Percentiles rank a stretch among this genome's conserved stretches.
Conservation (phyloP, 2,888 invertebrate species). For the Acleris sparsana region DNA sequence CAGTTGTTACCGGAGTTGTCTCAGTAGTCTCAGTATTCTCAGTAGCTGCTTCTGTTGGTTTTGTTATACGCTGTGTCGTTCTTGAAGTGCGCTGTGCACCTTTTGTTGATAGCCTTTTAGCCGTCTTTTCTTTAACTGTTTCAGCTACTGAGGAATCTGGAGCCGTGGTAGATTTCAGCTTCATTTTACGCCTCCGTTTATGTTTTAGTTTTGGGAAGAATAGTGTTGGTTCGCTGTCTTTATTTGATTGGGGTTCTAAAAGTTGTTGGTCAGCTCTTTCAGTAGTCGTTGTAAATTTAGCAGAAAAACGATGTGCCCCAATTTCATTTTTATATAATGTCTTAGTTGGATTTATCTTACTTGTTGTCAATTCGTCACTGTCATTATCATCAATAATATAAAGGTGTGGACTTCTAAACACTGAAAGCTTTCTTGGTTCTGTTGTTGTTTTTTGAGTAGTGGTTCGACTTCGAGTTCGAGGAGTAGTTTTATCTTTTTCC, state of each 20-base stretch:
- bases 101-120: conserved; percentile 8
- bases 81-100: neutral
- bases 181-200: conserved; percentile 53
- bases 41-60: neutral
- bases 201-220: conserved; percentile 68
- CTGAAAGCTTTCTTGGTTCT: conserved; percentile 61
- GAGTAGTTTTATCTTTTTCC: conserved; percentile 41
- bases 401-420: conserved; percentile 67
- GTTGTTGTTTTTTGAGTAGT: conserved; percentile 41
- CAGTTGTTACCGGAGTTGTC: neutral
- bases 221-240: conserved; percentile 64
- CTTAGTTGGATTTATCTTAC: conserved; percentile 32
- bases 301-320: conserved; percentile 17
- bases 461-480: no score
- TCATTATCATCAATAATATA: conserved; percentile 59
- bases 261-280: conserved; percentile 3
- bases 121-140: conserved; percentile 41
- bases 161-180: conserved; percentile 43
- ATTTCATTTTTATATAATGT: conserved; percentile 28
- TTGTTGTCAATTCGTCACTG: conserved; percentile 42
- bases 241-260: conserved; percentile 45
- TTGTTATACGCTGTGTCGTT: neutral
- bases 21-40: neutral
- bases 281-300: conserved; percentile 29
- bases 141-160: conserved; percentile 50